Percentiles rank a stretch among this genome's conserved stretches.
Evolutionary conservation across 64 coral and sea anemone species (phyloP).

Genomic region (Acropora tenuis): DNA sequence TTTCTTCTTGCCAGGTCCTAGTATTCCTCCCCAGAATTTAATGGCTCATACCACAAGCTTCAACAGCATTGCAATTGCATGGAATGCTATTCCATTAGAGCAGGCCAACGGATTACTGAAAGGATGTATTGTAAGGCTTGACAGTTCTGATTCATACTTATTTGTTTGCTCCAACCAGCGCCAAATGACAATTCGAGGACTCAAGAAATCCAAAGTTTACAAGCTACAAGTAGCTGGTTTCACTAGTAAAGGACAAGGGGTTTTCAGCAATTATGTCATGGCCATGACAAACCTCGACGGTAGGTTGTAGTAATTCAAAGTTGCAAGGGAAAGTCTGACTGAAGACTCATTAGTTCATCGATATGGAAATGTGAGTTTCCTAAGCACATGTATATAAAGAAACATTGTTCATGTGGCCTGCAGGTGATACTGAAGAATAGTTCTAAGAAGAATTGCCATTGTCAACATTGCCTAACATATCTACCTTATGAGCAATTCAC

Average conservation of each 20-base stretch:
- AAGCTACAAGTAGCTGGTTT: conserved; percentile 16
- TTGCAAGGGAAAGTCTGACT: too few relatives aligned
- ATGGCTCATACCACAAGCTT: conserved; percentile 57
- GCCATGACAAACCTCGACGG: background rate
- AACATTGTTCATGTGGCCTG: too few relatives aligned
- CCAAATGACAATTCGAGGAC: background rate
- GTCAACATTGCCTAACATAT: too few relatives aligned
- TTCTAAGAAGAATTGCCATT: too few relatives aligned
- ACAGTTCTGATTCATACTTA: background rate
- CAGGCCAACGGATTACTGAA: background rate
- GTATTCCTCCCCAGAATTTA: conserved; percentile 56
- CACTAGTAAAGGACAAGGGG: background rate
- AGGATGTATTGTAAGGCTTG: background rate
- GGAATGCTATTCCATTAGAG: conserved; percentile 43
- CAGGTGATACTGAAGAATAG: too few relatives aligned
- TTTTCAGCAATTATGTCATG: conserved; percentile 6
- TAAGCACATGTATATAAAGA: too few relatives aligned
- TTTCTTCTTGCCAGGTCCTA: conserved; percentile 47
- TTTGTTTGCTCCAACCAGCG: background rate
- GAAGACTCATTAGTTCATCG: too few relatives aligned
- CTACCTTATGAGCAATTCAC: too few relatives aligned
- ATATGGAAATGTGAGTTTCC: too few relatives aligned
- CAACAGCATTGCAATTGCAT: conserved; percentile 59
- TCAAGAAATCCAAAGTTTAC: conserved; percentile 3
- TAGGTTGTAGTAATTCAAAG: background rate